Base-by-base conservation (phyloP, 2,888 invertebrate species). In the Cyaniris semiargus region DNA sequence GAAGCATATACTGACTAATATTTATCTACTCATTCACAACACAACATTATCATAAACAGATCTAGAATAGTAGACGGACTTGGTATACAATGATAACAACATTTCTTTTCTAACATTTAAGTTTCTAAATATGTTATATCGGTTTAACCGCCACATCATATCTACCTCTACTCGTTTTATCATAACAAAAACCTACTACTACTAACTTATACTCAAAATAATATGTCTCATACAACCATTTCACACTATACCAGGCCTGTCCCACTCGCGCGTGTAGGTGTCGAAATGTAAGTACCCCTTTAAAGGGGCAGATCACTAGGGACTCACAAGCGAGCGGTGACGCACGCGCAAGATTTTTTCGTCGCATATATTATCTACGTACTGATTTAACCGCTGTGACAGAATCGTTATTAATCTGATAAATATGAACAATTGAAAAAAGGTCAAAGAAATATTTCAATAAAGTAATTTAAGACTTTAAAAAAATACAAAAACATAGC, bases 11-110 rank as follows among this genome's bases (percentile, higher is more conserved):
- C 53, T 74, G 74, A 74, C 48, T 53, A 72, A 72, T 72, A 72
- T 72, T 44, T 53, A 53, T 74, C 74, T 74, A 74, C 53, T 74
- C 74, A 74, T 74, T 74, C 48, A 74, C 74, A 27, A 74, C 74
- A 53, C 8, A 48, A 74, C 53, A 74, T 74, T 74, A 53, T 48
- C 44, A 48, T 48, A 74, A 48, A 74, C 27, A 74, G 27, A 48
- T 8, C 7, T 27, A 53, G 72, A 72, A 53, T 53, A 27, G 53
- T 27, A 74, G 53, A 74, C 74, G 53, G 74, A 74, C 48, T 48
- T 15, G 6, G 23, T 21, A 44, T 44, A 72, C 8, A 38, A 10
- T n/a, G 5, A 8, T 21, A 13, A 72, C 38, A 23, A 21, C 21
- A 31, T 21, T 38, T 53, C 18, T 70, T 13, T 34, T 44, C 13